Evolutionary conservation across 2,113 vertebrate genomes (phyloP).

Genomic region (Anguilla rostrata): DNA sequence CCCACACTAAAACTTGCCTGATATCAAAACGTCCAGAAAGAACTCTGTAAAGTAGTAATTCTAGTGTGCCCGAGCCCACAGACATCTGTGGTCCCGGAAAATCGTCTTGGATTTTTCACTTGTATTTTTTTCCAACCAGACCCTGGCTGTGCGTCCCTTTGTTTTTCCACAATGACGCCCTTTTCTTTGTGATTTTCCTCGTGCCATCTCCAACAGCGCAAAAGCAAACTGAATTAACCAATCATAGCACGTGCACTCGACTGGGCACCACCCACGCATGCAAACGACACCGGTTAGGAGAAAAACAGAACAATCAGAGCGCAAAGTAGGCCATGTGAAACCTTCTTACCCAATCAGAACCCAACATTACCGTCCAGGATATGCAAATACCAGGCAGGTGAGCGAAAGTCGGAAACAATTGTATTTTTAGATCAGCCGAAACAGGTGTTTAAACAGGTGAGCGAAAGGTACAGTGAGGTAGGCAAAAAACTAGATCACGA

Average conservation of each 20-base stretch:
- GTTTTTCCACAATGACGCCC: not conserved
- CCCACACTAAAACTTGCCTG: too few species aligned
- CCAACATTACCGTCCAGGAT: conserved; percentile 42
- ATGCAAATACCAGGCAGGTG: conserved; percentile 45
- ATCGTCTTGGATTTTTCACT: not conserved
- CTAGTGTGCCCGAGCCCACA: too few species aligned
- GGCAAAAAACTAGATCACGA: not conserved
- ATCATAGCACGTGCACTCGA: not conserved
- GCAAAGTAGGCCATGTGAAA: not conserved
- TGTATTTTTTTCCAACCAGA: too few species aligned
- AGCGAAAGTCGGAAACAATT: conserved; percentile 25
- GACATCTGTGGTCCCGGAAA: not conserved
- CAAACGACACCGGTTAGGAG: not conserved
- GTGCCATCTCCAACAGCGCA: not conserved
- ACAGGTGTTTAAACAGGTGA: conserved; percentile 2
- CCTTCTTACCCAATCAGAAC: conserved; percentile 50
- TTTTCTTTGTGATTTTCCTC: not conserved
- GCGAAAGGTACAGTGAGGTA: not conserved
- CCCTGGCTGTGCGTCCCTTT: not conserved
- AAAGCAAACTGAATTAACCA: not conserved
- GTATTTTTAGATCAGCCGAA: conserved; percentile 30
- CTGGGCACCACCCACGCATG: not conserved
- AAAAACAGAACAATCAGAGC: not conserved
- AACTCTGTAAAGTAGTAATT: too few species aligned
- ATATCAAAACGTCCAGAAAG: too few species aligned